Percentiles rank a stretch among this genome's conserved stretches.
phyloP scores from a whole-genome alignment of 2,113 vertebrate species.

The Lophius piscatorius region DNA sequence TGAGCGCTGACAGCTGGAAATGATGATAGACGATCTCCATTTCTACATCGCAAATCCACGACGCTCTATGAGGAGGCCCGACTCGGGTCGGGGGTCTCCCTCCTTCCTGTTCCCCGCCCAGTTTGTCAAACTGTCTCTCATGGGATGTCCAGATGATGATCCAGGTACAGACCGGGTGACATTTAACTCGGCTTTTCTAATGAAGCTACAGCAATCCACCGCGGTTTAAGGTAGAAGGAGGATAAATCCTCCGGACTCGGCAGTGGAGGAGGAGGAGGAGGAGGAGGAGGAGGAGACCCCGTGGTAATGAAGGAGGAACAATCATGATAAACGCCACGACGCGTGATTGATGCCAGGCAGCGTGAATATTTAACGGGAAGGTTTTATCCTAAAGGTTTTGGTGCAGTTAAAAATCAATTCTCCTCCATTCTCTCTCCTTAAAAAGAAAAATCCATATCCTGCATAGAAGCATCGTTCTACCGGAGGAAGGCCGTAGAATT shows the following conservation, averaged over 20 bases:
- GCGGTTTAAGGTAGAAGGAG: conserved; percentile 58
- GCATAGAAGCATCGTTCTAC: neutral
- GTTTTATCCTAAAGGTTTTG: neutral
- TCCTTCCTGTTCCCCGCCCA: conserved; percentile 10
- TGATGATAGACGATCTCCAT: conserved; percentile 53
- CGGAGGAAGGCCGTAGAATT: too few relatives aligned
- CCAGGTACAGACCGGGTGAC: conserved; percentile 72
- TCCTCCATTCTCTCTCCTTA: too few relatives aligned
- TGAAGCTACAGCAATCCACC: conserved; percentile 70
- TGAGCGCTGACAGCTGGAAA: conserved; percentile 46
- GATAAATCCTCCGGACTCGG: conserved; percentile 59
- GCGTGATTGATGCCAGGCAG: neutral
- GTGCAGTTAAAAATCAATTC: neutral
- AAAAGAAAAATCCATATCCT: too few relatives aligned
- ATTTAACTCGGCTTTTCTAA: conserved; percentile 80
- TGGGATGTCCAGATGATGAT: conserved; percentile 67
- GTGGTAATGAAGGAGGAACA: conserved; percentile 36
- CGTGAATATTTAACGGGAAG: neutral
- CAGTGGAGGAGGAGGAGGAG: conserved; percentile 24
- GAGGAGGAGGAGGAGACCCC: conserved; percentile 33
- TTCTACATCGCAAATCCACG: conserved; percentile 33
- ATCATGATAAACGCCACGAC: conserved; percentile 10
- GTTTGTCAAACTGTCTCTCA: conserved; percentile 53
- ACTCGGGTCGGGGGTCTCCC: conserved; percentile 28
- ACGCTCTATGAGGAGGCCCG: conserved; percentile 32